Conservation (phyloP, 2,797 vertebrate species). For the Gallirallus australis region DNA sequence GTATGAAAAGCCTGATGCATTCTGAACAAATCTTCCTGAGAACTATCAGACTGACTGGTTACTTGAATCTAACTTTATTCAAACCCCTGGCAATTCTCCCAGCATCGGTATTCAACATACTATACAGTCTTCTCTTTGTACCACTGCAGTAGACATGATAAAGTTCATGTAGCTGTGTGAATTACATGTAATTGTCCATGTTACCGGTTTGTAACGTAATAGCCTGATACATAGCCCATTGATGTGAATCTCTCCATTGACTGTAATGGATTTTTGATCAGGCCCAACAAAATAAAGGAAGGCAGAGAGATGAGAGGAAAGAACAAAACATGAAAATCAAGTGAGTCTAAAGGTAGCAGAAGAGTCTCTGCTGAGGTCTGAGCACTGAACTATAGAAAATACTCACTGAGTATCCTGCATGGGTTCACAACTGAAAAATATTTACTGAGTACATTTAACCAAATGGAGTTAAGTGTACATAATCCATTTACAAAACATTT, state of each 20-base stretch:
- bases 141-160: not conserved
- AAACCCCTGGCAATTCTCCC: not conserved
- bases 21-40: not conserved
- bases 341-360: not conserved
- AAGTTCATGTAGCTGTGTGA: not conserved
- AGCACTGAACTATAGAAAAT: not conserved
- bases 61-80: not conserved
- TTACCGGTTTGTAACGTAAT: not conserved
- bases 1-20: not conserved
- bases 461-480: conserved; percentile 61
- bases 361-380: not conserved
- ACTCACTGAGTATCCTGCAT: not conserved
- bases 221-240: not conserved
- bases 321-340: not conserved
- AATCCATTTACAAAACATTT: conserved; percentile 74
- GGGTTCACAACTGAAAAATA: conserved; percentile 64
- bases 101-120: not conserved
- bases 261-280: not conserved
- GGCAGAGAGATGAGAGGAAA: not conserved
- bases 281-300: not conserved
- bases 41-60: not conserved
- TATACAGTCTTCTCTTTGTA: not conserved
- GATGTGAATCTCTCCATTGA: not conserved
- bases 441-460: conserved; percentile 65
- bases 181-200: not conserved